These are phyloP conservation scores for Eulithis testata DNA, from an alignment of 2,888 invertebrate genomes.

Conservation along the genomic window DNA sequence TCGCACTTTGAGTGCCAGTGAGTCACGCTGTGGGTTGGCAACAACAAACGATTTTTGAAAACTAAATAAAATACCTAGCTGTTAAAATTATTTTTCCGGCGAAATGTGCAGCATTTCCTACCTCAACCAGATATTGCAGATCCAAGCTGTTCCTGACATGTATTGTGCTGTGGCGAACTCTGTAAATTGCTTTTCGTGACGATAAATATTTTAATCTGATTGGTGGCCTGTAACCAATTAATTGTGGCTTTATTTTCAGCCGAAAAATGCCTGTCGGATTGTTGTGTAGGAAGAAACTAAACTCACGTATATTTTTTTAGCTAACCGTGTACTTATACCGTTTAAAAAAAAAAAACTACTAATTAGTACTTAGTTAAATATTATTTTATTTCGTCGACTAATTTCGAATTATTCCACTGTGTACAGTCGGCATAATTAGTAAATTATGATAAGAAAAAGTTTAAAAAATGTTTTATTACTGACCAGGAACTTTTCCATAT, in stretches of 20 bases:
- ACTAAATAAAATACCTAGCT: slow-evolving; percentile 31
- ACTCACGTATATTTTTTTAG: background rate
- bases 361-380: too few species aligned
- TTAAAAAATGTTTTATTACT: too few species aligned
- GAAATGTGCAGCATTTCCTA: slow-evolving; percentile 64
- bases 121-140: slow-evolving; percentile 74
- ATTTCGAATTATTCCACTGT: too few species aligned
- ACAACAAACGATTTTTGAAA: slow-evolving; percentile 29
- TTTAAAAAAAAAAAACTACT: too few species aligned
- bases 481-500: too few species aligned
- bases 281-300: slow-evolving; percentile 13
- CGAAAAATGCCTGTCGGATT: slow-evolving; percentile 45
- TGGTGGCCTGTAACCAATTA: slow-evolving; percentile 80
- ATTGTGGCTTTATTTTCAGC: slow-evolving; percentile 72
- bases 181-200: slow-evolving; percentile 81
- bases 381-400: too few species aligned
- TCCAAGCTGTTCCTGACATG: slow-evolving; percentile 75
- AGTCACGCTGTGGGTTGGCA: slow-evolving; percentile 21
- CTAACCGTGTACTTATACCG: too few species aligned
- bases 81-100: slow-evolving; percentile 59
- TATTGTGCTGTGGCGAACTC: slow-evolving; percentile 77
- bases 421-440: too few species aligned
- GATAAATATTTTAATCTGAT: slow-evolving; percentile 83
- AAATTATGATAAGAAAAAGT: too few species aligned
- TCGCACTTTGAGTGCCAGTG: slow-evolving; percentile 21